Base-by-base conservation (phyloP, 2,888 invertebrate species). In the Formica aserva region DNA sequence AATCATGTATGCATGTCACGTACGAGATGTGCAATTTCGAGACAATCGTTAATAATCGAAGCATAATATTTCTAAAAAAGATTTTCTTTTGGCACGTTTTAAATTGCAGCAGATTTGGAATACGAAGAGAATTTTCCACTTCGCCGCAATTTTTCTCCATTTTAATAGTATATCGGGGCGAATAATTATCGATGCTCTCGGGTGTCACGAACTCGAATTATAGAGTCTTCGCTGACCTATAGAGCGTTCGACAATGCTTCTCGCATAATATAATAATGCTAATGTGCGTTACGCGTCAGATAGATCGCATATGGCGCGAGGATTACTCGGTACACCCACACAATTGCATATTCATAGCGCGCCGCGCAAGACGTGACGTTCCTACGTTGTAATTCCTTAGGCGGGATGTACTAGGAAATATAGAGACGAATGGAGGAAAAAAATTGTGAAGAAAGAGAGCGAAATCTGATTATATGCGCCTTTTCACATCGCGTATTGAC, bases 381-480 rank as follows among this genome's bases (percentile, higher is more conserved):
- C 65, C 45, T 66, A 66, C 66, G 38, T 35, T 52, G 65, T 76
- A 66, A 66, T 76, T 35, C 52, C 52, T 35, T 66, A 76, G 76
- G 66, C 26, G 22, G 13, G n/a, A 32, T 18, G 52, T 26, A 13
- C 41, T 18, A 35, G 26, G 15, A 55, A 66, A 45, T 45, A 52
- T n/a, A n/a, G n/a, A 41, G 63, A n/a, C 52, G 52, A 26, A 4
- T 15, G 62, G 62, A 26, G 48, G 26, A 72, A 38, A 26, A 18
- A 52, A 65, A 35, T 35, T 35, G 32, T n/a, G 52, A 76, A 65
- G 35, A 52, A 26, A 3, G 48, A 38, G 41, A 77, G 82, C 86
- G 86, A 85, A 89, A 89, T 82, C 83, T 75, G 88, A 90, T 90
- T 90, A 87, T 83, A 88, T 81, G 69, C 85, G 77, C 82, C 86